A percentile compares a stretch with the other conserved stretches of the same genome.
Evolutionary conservation across 2,797 vertebrate genomes (phyloP).

Genomic region (Gymnothorax reevesii): DNA sequence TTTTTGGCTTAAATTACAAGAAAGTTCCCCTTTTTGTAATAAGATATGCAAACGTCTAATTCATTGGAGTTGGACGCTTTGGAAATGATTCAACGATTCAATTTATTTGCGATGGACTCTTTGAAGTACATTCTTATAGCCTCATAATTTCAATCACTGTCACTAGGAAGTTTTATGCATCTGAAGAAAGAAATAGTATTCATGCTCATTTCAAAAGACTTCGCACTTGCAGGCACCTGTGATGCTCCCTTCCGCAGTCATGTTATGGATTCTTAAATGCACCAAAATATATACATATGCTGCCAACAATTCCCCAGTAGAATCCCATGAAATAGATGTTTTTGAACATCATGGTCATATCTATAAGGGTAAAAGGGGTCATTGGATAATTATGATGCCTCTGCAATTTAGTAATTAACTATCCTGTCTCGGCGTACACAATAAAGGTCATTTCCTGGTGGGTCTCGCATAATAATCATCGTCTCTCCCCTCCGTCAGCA

Average conservation of each 20-base stretch:
- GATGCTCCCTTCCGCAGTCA: not conserved
- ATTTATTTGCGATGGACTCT: too few relatives aligned
- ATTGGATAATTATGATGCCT: slow-evolving; percentile 47
- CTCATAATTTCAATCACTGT: not conserved
- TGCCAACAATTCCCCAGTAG: not conserved
- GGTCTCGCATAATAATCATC: slow-evolving; percentile 50
- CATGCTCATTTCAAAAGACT: not conserved
- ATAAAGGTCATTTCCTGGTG: slow-evolving; percentile 48
- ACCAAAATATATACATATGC: not conserved
- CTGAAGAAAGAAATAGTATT: not conserved
- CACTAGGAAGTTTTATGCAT: not conserved
- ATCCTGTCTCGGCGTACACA: slow-evolving; percentile 40
- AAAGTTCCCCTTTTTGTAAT: too few relatives aligned
- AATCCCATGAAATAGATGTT: too few relatives aligned
- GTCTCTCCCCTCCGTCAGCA: slow-evolving; percentile 21
- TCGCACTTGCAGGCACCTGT: not conserved
- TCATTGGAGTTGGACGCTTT: too few relatives aligned
- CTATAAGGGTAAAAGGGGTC: slow-evolving; percentile 33
- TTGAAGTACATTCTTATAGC: too few relatives aligned
- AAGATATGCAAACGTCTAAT: too few relatives aligned
- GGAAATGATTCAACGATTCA: too few relatives aligned
- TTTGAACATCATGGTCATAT: slow-evolving; percentile 1
- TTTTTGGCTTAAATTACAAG: too few relatives aligned
- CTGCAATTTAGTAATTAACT: slow-evolving; percentile 46
- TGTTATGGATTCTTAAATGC: not conserved